phyloP scores from a whole-genome alignment of 2,113 vertebrate species.

The Caracal caracal region DNA sequence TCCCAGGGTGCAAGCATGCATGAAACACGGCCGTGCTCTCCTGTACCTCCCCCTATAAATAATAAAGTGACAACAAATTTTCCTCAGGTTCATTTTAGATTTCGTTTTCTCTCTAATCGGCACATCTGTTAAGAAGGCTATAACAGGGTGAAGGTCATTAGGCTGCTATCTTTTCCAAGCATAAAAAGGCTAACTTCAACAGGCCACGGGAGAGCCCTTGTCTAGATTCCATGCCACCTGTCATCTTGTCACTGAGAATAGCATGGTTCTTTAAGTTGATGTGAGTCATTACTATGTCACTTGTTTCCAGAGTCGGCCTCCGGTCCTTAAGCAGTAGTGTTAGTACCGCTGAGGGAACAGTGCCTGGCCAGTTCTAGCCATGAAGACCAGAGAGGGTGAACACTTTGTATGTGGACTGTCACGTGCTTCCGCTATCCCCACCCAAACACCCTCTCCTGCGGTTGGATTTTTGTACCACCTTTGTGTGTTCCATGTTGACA shows the following conservation, averaged over 20 bases:
- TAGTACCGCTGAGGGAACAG: neutral
- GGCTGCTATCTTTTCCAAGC: neutral
- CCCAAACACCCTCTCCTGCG: neutral
- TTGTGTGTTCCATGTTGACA: neutral
- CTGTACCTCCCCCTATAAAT: slow-evolving; percentile 15
- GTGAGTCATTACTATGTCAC: neutral
- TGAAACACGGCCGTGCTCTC: neutral
- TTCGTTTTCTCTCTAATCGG: slow-evolving; percentile 48
- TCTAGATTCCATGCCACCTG: neutral
- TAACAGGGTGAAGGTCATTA: slow-evolving; percentile 51
- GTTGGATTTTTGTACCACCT: neutral
- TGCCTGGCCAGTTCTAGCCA: neutral
- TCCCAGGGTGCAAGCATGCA: neutral
- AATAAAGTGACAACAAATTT: neutral
- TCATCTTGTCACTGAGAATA: neutral
- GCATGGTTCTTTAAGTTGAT: neutral
- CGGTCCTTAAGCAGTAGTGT: neutral
- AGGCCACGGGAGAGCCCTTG: neutral
- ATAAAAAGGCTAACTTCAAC: neutral
- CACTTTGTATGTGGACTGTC: accelerated
- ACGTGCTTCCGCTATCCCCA: too few relatives aligned
- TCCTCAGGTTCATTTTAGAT: slow-evolving; percentile 40
- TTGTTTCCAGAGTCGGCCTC: neutral
- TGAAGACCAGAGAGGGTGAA: neutral
- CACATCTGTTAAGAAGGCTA: slow-evolving; percentile 40